phyloP scores from a whole-genome alignment of 1,140 invertebrate genomes.

The Drosophila prosaltans region DNA sequence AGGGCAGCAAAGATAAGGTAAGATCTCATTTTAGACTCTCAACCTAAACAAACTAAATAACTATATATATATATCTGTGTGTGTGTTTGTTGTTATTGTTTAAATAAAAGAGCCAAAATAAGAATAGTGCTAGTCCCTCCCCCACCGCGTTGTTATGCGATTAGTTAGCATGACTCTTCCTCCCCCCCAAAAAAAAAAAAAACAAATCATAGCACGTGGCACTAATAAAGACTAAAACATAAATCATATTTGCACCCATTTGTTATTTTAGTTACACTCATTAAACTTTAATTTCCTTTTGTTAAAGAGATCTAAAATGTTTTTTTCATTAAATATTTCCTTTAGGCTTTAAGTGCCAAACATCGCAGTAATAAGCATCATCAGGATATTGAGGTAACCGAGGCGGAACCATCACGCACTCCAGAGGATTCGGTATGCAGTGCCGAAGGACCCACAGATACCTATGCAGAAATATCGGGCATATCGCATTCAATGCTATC shows the following conservation, averaged over 20 bases:
- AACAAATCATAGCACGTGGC: slow-evolving; percentile 58
- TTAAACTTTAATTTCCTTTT: background rate
- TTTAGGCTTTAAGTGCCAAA: slow-evolving; percentile 86
- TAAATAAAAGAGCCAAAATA: background rate
- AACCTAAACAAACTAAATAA: slow-evolving; percentile 50
- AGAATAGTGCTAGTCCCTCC: background rate
- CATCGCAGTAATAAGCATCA: slow-evolving; percentile 84
- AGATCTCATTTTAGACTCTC: slow-evolving; percentile 78
- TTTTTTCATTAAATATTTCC: slow-evolving; percentile 46
- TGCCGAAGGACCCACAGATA: slow-evolving; percentile 87
- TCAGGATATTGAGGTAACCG: slow-evolving; percentile 85
- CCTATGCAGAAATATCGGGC: slow-evolving; percentile 81
- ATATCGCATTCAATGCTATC: slow-evolving; percentile 82
- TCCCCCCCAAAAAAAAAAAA: slow-evolving; percentile 4
- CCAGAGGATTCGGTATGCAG: slow-evolving; percentile 90
- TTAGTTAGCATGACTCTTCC: background rate
- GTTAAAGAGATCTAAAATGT: slow-evolving; percentile 1
- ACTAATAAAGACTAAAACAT: slow-evolving; percentile 27
- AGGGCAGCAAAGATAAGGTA: slow-evolving; percentile 92
- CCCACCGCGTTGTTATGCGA: background rate
- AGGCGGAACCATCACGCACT: slow-evolving; percentile 87
- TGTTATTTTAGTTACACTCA: background rate
- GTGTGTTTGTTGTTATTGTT: slow-evolving; percentile 55
- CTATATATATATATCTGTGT: slow-evolving; percentile 32
- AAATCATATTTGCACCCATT: background rate